phyloP scores from a whole-genome alignment of 2,797 vertebrate genomes.

The Vipera ursinii region DNA sequence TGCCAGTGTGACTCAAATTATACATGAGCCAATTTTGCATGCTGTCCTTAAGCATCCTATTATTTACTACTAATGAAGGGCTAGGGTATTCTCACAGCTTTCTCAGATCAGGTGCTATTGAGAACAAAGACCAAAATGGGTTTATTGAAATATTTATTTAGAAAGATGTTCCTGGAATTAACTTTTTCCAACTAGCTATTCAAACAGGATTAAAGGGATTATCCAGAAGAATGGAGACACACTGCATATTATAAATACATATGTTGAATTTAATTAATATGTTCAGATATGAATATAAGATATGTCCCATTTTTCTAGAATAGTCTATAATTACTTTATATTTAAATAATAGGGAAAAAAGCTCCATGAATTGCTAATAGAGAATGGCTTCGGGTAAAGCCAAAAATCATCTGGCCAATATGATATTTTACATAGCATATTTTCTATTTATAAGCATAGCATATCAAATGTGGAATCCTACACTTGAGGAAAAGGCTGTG shows the following conservation, averaged over 20 bases:
- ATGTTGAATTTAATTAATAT: constrained; percentile 71
- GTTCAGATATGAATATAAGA: constrained; percentile 69
- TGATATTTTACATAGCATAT: constrained; percentile 60
- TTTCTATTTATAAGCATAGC: constrained; percentile 67
- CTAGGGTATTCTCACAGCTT: constrained; percentile 47
- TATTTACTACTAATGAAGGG: constrained; percentile 49
- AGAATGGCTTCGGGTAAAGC: constrained; percentile 67
- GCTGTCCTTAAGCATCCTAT: constrained; percentile 41
- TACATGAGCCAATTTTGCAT: constrained; percentile 28
- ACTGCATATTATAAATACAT: constrained; percentile 65
- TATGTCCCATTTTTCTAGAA: constrained; percentile 70
- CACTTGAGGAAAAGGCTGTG: constrained; percentile 53
- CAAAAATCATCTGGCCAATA: constrained; percentile 64
- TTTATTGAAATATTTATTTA: constrained; percentile 72
- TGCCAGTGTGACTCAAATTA: constrained; percentile 23
- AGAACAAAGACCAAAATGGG: constrained; percentile 64
- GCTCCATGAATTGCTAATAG: constrained; percentile 66
- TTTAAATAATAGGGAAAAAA: constrained; percentile 70
- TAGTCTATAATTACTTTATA: constrained; percentile 67
- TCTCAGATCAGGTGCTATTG: constrained; percentile 56
- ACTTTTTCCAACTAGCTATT: constrained; percentile 66
- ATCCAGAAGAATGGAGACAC: constrained; percentile 67
- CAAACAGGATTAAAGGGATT: constrained; percentile 76
- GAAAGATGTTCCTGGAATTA: constrained; percentile 69
- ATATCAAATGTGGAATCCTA: constrained; percentile 67